These are phyloP conservation scores for Oeneis ivallda DNA, from an alignment of 2,888 invertebrate genomes.

Conservation along the genomic window DNA sequence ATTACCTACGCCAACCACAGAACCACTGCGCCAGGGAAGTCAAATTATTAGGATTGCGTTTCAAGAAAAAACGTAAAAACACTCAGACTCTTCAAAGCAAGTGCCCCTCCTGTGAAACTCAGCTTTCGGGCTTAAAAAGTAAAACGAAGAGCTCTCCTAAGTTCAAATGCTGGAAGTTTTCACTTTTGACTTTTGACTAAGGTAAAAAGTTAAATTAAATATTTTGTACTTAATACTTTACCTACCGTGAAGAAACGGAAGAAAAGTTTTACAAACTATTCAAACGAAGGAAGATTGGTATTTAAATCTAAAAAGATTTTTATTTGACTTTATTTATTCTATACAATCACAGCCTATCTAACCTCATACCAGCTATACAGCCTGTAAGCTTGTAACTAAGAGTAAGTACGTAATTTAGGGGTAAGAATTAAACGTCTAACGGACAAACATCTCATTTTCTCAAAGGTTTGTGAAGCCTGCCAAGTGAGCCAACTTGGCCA, in stretches of 20 bases:
- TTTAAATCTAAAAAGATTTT: background rate
- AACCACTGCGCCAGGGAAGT: too few species aligned
- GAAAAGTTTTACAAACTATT: constrained; percentile 1
- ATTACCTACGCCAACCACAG: too few species aligned
- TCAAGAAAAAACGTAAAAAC: background rate
- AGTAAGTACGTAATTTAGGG: too few species aligned
- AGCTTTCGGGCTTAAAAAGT: constrained; percentile 2
- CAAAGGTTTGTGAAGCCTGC: too few species aligned
- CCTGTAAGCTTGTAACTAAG: too few species aligned
- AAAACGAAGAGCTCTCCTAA: background rate
- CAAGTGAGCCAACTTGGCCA: too few species aligned
- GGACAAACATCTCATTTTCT: too few species aligned
- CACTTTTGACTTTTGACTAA: constrained; percentile 3
- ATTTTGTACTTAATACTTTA: background rate
- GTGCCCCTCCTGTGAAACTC: constrained; percentile 7
- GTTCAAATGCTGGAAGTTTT: background rate
- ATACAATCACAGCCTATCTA: too few species aligned
- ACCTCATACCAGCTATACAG: too few species aligned
- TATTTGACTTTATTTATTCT: background rate
- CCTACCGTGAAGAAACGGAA: background rate
- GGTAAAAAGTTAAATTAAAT: constrained; percentile 12
- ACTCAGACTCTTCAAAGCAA: background rate
- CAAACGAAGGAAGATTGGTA: background rate
- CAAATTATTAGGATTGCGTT: background rate
- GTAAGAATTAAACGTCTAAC: too few species aligned